Conservation (phyloP, 2,797 vertebrate species). For the Coranthus polyacanthus region DNA sequence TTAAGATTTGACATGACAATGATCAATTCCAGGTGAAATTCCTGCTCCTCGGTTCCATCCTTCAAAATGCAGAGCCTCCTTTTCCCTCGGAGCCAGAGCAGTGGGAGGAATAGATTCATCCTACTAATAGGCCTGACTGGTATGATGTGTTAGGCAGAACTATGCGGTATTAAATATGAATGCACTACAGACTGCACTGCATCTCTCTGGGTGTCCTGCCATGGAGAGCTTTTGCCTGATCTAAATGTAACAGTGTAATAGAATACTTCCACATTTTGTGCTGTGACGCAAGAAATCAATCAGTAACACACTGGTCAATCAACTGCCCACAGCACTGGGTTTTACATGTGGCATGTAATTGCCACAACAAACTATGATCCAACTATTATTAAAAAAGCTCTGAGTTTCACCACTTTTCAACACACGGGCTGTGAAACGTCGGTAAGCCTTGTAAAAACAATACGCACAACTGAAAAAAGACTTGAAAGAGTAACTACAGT, state of each 20-base stretch:
- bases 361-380: constrained; percentile 17
- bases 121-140: constrained; percentile 72
- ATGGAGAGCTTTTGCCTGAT: constrained; percentile 54
- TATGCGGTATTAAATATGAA: constrained; percentile 79
- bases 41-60: constrained; percentile 58
- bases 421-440: not conserved
- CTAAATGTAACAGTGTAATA: constrained; percentile 54
- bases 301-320: constrained; percentile 62
- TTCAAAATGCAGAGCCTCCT: constrained; percentile 58
- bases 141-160: constrained; percentile 74
- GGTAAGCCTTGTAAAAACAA: not conserved
- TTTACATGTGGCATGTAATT: constrained; percentile 58
- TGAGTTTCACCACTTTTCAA: not conserved
- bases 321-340: constrained; percentile 48
- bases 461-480: not conserved
- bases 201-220: constrained; percentile 45
- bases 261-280: constrained; percentile 65
- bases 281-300: constrained; percentile 70
- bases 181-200: constrained; percentile 60
- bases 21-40: constrained; percentile 78
- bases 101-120: constrained; percentile 66
- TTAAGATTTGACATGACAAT: constrained; percentile 75
- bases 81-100: constrained; percentile 40
- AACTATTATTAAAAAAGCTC: not conserved
- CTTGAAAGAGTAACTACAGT: not conserved